phyloP scores from a whole-genome alignment of 2,113 vertebrate species.

The Cryptomyrus ogoouensis region DNA sequence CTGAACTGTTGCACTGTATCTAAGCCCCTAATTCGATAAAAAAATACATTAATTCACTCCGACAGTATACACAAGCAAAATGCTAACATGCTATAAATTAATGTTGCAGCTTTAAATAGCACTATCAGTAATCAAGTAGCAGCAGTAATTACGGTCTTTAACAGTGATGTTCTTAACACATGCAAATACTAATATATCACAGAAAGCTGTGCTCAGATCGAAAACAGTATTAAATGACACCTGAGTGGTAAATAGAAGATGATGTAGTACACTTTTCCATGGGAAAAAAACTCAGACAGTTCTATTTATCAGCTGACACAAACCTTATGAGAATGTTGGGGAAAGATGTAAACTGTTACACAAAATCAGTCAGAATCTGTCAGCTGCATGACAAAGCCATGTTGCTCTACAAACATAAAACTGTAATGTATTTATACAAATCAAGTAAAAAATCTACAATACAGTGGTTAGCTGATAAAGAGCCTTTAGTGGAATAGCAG shows the following conservation, averaged over 20 bases:
- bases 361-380: slow-evolving; percentile 6
- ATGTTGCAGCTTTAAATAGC: not conserved
- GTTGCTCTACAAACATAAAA: not conserved
- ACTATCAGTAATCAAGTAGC: not conserved
- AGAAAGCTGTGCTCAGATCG: not conserved
- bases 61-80: not conserved
- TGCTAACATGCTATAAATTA: not conserved
- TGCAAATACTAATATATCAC: not conserved
- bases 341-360: not conserved
- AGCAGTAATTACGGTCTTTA: not conserved
- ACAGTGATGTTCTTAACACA: not conserved
- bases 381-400: not conserved
- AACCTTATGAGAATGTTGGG: not conserved
- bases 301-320: not conserved
- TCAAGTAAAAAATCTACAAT: not conserved
- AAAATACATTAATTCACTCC: not conserved
- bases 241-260: not conserved
- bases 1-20: not conserved
- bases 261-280: not conserved
- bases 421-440: not conserved
- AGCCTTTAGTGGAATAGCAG: not conserved
- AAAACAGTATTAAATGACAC: not conserved
- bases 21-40: not conserved
- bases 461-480: not conserved
- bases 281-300: not conserved